Conservation (phyloP, 2,888 invertebrate species). For the Parnassius mnemosyne region DNA sequence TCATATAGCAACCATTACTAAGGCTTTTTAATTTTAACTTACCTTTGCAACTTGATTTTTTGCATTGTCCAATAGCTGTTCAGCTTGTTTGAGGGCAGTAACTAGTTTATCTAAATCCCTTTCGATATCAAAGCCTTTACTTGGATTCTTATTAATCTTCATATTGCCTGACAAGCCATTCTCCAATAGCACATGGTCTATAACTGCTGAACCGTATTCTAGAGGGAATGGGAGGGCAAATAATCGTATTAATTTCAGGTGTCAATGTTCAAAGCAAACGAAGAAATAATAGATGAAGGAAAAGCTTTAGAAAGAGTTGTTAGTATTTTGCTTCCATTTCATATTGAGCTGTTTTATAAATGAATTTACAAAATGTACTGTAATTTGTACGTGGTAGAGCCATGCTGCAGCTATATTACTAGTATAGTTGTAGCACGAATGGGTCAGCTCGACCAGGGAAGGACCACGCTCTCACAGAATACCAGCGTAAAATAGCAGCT, state of each 20-base stretch:
- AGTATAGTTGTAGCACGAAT: too few relatives aligned
- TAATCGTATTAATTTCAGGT: background rate
- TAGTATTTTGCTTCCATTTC: background rate
- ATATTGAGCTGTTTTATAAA: too few relatives aligned
- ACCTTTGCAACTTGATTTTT: constrained; percentile 80
- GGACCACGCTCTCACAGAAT: too few relatives aligned
- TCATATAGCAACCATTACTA: too few relatives aligned
- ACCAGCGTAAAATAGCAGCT: too few relatives aligned
- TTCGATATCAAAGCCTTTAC: constrained; percentile 82
- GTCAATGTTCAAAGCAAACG: background rate
- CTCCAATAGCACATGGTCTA: constrained; percentile 92
- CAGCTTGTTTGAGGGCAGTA: constrained; percentile 84
- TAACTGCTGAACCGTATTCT: constrained; percentile 94
- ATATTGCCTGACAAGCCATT: constrained; percentile 83
- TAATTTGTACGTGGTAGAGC: too few relatives aligned
- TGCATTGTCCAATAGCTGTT: constrained; percentile 82
- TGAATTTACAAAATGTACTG: too few relatives aligned
- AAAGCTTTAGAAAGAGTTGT: background rate
- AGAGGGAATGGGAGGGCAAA: constrained; percentile 29
- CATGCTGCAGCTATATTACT: too few relatives aligned
- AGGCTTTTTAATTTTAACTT: constrained; percentile 23
- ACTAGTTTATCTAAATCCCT: constrained; percentile 82
- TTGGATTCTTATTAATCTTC: constrained; percentile 54
- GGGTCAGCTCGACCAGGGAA: too few relatives aligned
- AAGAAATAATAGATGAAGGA: too few relatives aligned